Percentiles rank a stretch among this genome's conserved stretches.
Evolutionary conservation across 2,888 invertebrate species (phyloP).

Genomic region (Xylota segnis): DNA sequence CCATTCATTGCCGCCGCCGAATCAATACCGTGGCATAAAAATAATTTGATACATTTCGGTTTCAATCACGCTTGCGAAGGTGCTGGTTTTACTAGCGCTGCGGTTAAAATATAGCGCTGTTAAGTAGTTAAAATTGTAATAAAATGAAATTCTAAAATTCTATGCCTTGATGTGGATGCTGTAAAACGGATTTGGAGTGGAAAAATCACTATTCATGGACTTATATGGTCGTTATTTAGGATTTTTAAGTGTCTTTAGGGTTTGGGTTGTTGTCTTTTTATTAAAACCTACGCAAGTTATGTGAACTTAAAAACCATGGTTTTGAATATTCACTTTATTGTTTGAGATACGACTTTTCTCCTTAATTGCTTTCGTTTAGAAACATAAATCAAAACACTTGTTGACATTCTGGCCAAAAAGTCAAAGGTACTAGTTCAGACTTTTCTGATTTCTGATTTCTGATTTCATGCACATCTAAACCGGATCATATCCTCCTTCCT

Average conservation of each 20-base stretch:
- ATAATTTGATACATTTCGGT: conserved; percentile 41
- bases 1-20: conserved; percentile 15
- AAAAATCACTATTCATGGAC: neutral
- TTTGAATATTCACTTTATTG: too few relatives aligned
- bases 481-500: too few relatives aligned
- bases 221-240: neutral
- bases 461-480: too few relatives aligned
- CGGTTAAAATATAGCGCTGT: conserved; percentile 28
- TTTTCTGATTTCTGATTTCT: too few relatives aligned
- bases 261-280: too few relatives aligned
- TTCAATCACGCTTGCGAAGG: conserved; percentile 40
- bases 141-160: conserved; percentile 41
- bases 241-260: neutral
- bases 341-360: too few relatives aligned
- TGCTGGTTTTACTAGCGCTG: conserved; percentile 30
- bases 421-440: too few relatives aligned
- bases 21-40: conserved; percentile 47
- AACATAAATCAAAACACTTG: too few relatives aligned
- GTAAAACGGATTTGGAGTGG: neutral
- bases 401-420: too few relatives aligned
- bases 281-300: too few relatives aligned
- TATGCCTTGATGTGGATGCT: conserved; percentile 5
- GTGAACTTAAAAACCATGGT: too few relatives aligned
- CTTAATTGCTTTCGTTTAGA: too few relatives aligned
- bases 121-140: conserved; percentile 41